Evolutionary conservation across 2,797 vertebrate genomes (phyloP), one percentile per base, ranked within the genome.

Genomic region (Pempheris klunzingeri): DNA sequence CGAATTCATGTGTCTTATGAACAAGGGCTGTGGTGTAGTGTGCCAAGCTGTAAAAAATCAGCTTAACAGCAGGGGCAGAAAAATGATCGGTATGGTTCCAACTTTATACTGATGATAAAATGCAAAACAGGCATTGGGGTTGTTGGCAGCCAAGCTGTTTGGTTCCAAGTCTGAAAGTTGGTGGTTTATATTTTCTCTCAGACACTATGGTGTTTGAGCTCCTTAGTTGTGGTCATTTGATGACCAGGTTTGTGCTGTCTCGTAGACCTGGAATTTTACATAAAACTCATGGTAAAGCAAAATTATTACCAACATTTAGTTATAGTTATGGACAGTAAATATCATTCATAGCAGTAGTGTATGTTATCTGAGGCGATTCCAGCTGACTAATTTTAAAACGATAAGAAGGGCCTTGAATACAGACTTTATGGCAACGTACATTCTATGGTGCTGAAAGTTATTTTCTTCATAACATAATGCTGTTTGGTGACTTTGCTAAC

Each of bases 1-100:
- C 28, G 20, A 78, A 87, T 93, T 77, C 78, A 79, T 83, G 82
- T 88, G 63, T 83, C 79, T 91, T 86, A 87, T 86, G 82, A 90
- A 82, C 81, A 91, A 92, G 87, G 68, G 76, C 79, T 87, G 64
- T 57, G 52, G 28, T 75, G 50, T 67, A 38, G 57, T 39, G 72
- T 83, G 85, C 83, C 87, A 87, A 77, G 76, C 72, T 77, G 67
- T 75, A 78, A 74, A 90, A 88, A 87, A 80, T 63, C 65, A 65
- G 67, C 66, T 79, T 62, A 82, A 81, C 53, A 80, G 67, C 76
- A 75, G 77, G n/a, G 84, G 34, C 69, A 83, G 71, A 78, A 39
- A 61, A 60, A 62, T 20, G 9, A 71, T 71, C 43, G 39, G 38
- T 72, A 20, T 18, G 49, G 32, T 67, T 88, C 65, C 80, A 83